Evolutionary conservation across 37 sponge, comb jelly and placozoan genomes (phyloP).

Genomic region (Diacarnus erythraeanus): DNA sequence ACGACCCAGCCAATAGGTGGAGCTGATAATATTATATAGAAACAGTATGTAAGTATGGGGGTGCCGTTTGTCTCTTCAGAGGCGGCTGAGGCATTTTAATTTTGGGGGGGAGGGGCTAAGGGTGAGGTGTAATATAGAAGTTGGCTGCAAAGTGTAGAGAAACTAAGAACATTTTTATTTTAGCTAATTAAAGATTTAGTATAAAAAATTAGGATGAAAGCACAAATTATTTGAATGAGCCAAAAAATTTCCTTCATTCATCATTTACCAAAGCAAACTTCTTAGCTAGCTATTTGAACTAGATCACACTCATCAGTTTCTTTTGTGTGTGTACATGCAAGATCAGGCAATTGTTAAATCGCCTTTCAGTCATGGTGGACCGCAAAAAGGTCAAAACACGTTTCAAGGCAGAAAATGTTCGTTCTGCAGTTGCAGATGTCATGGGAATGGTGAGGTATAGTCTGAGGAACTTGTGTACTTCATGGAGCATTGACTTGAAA

Average conservation of each 20-base stretch:
- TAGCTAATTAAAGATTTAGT: no score
- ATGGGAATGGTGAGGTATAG: neutral
- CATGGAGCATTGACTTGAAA: neutral
- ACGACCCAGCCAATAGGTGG: no score
- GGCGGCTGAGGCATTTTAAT: no score
- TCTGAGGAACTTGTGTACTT: neutral
- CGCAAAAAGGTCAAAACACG: neutral
- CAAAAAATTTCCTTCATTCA: constrained; percentile 50
- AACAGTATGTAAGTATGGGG: no score
- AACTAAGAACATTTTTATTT: no score
- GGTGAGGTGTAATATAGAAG: no score
- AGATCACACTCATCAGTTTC: neutral
- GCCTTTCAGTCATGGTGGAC: neutral
- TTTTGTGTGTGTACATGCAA: neutral
- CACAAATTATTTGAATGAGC: neutral
- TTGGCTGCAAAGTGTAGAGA: no score
- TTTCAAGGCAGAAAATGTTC: neutral
- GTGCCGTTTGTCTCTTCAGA: no score
- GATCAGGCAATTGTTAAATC: neutral
- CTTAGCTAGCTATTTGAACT: neutral
- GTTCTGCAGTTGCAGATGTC: neutral
- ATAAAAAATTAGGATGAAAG: no score
- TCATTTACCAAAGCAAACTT: constrained; percentile 34
- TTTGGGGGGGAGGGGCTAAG: no score
- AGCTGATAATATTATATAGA: no score